Percentiles rank a stretch among this genome's conserved stretches.
Conservation (phyloP, 1,140 invertebrate genomes). For the Microplitis demolitor region DNA sequence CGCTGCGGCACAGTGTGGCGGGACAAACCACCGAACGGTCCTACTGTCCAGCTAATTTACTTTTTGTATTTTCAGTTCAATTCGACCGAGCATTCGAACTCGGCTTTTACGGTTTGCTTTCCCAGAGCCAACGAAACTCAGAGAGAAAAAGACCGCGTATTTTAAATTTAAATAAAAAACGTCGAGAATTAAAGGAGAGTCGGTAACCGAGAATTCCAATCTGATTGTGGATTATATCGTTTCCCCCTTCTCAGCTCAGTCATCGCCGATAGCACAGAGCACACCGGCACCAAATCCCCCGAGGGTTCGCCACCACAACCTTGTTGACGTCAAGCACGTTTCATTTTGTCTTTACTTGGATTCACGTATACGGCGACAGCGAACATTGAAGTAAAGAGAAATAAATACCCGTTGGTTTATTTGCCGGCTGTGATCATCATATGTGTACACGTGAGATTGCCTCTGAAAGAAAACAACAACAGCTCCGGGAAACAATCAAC, state of each 20-base stretch:
- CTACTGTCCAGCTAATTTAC: constrained; percentile 60
- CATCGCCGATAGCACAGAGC: no score
- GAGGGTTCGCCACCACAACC: neutral
- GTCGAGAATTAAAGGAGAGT: neutral
- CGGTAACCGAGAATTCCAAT: constrained; percentile 52
- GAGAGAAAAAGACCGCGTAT: neutral
- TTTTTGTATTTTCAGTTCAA: constrained; percentile 61
- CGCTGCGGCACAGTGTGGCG: constrained; percentile 48
- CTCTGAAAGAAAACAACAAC: neutral
- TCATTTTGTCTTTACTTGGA: constrained; percentile 1
- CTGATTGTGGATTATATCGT: constrained; percentile 29
- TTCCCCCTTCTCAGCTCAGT: neutral
- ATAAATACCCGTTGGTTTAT: neutral
- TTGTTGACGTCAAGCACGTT: neutral
- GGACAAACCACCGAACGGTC: constrained; percentile 57
- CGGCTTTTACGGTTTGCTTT: constrained; percentile 26
- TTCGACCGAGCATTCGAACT: constrained; percentile 47
- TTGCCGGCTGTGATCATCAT: neutral
- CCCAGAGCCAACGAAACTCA: neutral
- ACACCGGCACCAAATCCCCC: neutral
- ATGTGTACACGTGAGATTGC: neutral
- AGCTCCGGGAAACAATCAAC: neutral
- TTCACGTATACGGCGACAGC: neutral
- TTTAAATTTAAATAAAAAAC: no score
- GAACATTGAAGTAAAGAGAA: neutral